Evolutionary conservation across 2,797 vertebrate genomes (phyloP), one percentile per base, ranked within the genome.

Genomic region (Pseudomugil gertrudae): DNA sequence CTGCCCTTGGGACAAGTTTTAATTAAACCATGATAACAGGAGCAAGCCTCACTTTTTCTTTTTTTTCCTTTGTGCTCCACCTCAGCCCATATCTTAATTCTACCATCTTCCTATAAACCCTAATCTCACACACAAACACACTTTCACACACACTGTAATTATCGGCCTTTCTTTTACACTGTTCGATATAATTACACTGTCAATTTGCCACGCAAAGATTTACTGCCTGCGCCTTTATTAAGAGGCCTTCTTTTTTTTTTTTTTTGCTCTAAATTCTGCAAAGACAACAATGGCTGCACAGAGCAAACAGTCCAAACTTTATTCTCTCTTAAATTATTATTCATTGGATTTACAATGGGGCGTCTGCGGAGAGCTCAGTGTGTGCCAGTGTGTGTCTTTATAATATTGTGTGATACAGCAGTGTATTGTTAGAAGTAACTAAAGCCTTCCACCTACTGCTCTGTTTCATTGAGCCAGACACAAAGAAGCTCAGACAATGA

Each of bases 271-370:
- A 57, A 59, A 63, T 65, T 69, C 66, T 65, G 51, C 61, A 48
- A 48, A 52, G 80, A 74, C 67, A 84, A 87, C 70, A 76, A 79
- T 63, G 50, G 60, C 61, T 61, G 54, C 9, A 2, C 60, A 5
- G 7, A 71, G 43, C 21, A 4, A 73, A 60, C 9, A 21, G 33
- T 66, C 57, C 71, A 74, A 86, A 90, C 78, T 84, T 86, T 78
- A 76, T 80, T 84, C 70, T 51, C 59, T 75, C 69, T 64, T 79
- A 58, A 75, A 87, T 88, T 79, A 87, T 82, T 89, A 90, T 90
- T 90, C 87, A 85, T 83, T 19, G 76, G 65, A 47, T 78, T 82
- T 66, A 86, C 82, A 85, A 85, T 81, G 27, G 74, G 68, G 48
- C 79, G 79, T 66, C 62, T 85, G 84, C 72, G 61, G 67, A 59